Evolutionary conservation across 1,140 invertebrate genomes (phyloP).

Genomic region (Drosophila serrata): DNA sequence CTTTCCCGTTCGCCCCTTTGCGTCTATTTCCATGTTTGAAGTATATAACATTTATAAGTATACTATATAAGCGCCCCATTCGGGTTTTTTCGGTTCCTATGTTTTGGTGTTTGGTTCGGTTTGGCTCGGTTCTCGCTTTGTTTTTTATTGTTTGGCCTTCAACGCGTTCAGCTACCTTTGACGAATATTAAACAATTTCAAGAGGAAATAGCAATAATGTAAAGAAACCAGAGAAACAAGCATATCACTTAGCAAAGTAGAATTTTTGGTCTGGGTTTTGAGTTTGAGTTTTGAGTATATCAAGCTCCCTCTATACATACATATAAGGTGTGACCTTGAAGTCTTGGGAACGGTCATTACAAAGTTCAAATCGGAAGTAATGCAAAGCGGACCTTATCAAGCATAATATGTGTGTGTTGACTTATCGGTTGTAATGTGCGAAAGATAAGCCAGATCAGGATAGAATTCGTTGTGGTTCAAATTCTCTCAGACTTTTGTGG

Average conservation of each 20-base stretch:
- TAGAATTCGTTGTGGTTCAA: slow-evolving; percentile 23
- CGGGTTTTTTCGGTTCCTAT: slow-evolving; percentile 58
- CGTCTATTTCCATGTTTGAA: slow-evolving; percentile 51
- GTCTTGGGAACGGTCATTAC: slow-evolving; percentile 30
- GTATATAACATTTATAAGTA: slow-evolving; percentile 35
- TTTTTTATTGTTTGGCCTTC: slow-evolving; percentile 75
- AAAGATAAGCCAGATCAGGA: slow-evolving; percentile 39
- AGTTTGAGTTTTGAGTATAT: slow-evolving; percentile 7
- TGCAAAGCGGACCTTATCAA: slow-evolving; percentile 27
- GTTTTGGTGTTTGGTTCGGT: slow-evolving; percentile 37
- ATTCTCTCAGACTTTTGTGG: background rate
- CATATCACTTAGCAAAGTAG: slow-evolving; percentile 75
- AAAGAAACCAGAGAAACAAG: slow-evolving; percentile 75
- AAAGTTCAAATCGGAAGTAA: slow-evolving; percentile 46
- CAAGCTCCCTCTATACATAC: background rate
- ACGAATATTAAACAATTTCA: slow-evolving; percentile 83
- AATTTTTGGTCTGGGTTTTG: slow-evolving; percentile 36
- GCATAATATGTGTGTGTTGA: slow-evolving; percentile 13
- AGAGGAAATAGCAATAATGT: slow-evolving; percentile 73
- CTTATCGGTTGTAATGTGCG: slow-evolving; percentile 35
- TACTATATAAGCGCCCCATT: slow-evolving; percentile 46
- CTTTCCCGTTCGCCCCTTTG: slow-evolving; percentile 40
- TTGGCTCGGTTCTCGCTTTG: slow-evolving; percentile 29
- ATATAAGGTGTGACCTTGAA: slow-evolving; percentile 45
- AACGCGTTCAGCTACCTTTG: slow-evolving; percentile 79